Conservation (phyloP, 2,113 vertebrate species). For the Butorides virescens region DNA sequence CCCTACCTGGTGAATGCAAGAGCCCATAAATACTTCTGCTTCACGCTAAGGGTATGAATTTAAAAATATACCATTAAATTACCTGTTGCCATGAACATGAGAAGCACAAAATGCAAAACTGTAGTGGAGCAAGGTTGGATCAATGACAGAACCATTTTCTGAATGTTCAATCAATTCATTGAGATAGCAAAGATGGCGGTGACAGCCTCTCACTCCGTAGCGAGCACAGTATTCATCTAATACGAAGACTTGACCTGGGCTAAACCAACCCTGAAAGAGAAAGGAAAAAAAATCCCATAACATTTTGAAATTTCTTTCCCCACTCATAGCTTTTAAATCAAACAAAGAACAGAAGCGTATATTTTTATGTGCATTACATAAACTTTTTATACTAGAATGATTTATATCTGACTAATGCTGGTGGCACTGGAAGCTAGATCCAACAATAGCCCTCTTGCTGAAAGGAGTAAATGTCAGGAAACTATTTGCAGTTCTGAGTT, state of each 20-base stretch:
- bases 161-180: constrained; percentile 91
- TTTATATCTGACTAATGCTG: not conserved
- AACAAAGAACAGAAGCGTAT: not conserved
- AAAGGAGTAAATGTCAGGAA: not conserved
- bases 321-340: not conserved
- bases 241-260: constrained; percentile 96
- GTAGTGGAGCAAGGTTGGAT: constrained; percentile 97
- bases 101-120: constrained; percentile 99
- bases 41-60: not conserved
- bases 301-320: not conserved
- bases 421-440: not conserved
- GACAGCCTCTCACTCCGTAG: constrained; percentile 93
- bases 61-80: constrained; percentile 46
- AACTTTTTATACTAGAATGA: not conserved
- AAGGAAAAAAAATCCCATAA: not conserved
- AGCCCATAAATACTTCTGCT: not conserved
- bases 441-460: not conserved
- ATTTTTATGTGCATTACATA: not conserved
- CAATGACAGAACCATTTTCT: constrained; percentile 87
- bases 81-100: constrained; percentile 98
- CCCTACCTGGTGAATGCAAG: not conserved
- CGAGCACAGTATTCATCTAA: constrained; percentile 96
- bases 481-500: not conserved
- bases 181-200: constrained; percentile 94
- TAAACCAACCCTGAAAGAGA: constrained; percentile 93